Base-by-base conservation (phyloP, 2,888 invertebrate genomes). In the Drosophila ustulata region DNA sequence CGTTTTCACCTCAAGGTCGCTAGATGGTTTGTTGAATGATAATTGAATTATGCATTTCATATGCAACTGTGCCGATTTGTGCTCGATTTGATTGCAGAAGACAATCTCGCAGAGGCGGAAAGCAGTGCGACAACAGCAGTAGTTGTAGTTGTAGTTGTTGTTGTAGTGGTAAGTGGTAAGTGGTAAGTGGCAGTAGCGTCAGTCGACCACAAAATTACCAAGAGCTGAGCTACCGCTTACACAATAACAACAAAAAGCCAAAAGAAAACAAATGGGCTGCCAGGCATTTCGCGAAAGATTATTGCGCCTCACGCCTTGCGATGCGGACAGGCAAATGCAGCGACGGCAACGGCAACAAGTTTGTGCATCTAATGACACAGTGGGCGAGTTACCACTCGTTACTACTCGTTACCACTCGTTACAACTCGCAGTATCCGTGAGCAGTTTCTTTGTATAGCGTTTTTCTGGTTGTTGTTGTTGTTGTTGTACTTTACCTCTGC, bases 401-500 rank as follows among this genome's bases (percentile, higher is more conserved):
- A 34, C 34, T 41, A 6, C 11, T 25, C 52, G 28, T 18, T 18
- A 18, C 18, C 18, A 30, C 30, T 30, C 30, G 32, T 32, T 32
- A 32, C 18, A 18, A 6, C 11, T 25, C 52, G 30, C 32, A 8
- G 32, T 32, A 32, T 32, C 32, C 32, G 3, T 32, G 32, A 18
- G 18, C 18, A 18, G 18, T 18, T 18, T 18, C 18, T 18, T 18
- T 18, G 18, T 18, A 18, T 18, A 18, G 2, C 30, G 30, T 30
- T 7, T 5, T 6, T 6, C 6, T 4, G 2, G 30, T 30, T 6
- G 30, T 30, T 6, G 30, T 7, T 6, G 30, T n/a, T 13, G 9
- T 39, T 37, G 28, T 51, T 39, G 45, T 58, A 87, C 57, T 67
- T 91, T 92, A 92, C 92, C 92, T 92, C 91, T 64, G 89, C 83